phyloP scores from a whole-genome alignment of 2,797 vertebrate genomes.

The Enteromius argenteus region DNA sequence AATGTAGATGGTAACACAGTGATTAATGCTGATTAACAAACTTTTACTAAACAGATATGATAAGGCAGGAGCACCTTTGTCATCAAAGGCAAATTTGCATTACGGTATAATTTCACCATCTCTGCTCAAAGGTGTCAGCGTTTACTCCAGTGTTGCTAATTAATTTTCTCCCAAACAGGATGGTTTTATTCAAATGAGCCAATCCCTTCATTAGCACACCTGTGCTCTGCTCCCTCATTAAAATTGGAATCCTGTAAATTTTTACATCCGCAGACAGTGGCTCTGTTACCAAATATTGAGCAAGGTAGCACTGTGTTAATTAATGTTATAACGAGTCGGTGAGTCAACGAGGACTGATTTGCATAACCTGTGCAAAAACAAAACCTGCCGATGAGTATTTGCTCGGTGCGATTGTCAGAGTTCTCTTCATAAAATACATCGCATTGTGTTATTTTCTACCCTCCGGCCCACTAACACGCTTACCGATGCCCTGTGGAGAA shows the following conservation, averaged over 20 bases:
- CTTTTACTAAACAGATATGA: conserved; percentile 51
- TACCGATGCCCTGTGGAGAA: conserved; percentile 34
- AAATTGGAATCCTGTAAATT: conserved; percentile 80
- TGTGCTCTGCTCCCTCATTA: conserved; percentile 80
- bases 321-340: conserved; percentile 76
- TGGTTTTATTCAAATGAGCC: conserved; percentile 76
- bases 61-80: conserved; percentile 40
- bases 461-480: conserved; percentile 63
- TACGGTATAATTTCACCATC: conserved; percentile 60
- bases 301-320: conserved; percentile 84
- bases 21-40: conserved; percentile 57
- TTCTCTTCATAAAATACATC: conserved; percentile 40
- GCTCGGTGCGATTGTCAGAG: conserved; percentile 43
- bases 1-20: conserved; percentile 45
- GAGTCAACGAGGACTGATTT: conserved; percentile 71
- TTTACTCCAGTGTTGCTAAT: conserved; percentile 68
- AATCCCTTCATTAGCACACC: conserved; percentile 79
- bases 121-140: conserved; percentile 56
- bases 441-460: conserved; percentile 62
- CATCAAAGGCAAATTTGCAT: conserved; percentile 58
- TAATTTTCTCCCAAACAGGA: conserved; percentile 70
- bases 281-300: conserved; percentile 83
- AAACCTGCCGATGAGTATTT: conserved; percentile 53
- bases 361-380: conserved; percentile 73
- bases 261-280: conserved; percentile 78